Percentiles rank a stretch among this genome's conserved stretches.
These are phyloP conservation scores for Pelmatolapia mariae DNA, from an alignment of 2,113 vertebrate species.

Conservation along the genomic window DNA sequence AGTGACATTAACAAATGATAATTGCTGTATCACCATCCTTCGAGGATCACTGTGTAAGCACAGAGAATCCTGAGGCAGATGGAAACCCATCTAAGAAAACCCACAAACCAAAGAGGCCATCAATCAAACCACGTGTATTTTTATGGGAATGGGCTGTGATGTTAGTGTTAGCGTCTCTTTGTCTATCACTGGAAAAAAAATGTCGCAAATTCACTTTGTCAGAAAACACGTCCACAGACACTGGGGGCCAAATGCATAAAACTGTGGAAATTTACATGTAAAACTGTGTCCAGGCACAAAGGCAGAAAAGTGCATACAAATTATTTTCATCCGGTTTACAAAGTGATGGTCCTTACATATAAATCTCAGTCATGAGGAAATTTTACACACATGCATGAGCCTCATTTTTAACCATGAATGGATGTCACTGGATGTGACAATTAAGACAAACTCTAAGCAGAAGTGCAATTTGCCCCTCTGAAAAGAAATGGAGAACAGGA, in stretches of 20 bases:
- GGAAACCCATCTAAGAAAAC: conserved; percentile 43
- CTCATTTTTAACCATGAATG: not conserved
- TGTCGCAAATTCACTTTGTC: not conserved
- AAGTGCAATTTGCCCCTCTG: not conserved
- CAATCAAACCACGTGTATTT: conserved; percentile 39
- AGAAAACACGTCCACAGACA: not conserved
- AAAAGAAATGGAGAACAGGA: not conserved
- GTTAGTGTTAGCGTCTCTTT: conserved; percentile 25
- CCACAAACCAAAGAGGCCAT: conserved; percentile 46
- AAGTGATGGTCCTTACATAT: not conserved
- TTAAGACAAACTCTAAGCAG: not conserved
- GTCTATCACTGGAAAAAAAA: conserved; percentile 21
- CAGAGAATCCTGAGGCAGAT: conserved; percentile 43
- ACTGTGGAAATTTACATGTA: not conserved
- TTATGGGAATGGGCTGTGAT: conserved; percentile 6
- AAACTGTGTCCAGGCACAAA: not conserved
- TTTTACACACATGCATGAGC: not conserved
- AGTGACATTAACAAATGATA: conserved; percentile 49
- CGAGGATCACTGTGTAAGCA: conserved; percentile 28
- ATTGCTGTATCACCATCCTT: conserved; percentile 30
- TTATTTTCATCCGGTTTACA: not conserved
- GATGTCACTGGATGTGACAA: not conserved
- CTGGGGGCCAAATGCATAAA: not conserved
- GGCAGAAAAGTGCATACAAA: not conserved
- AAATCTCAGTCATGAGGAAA: not conserved